These are phyloP conservation scores for Myrmecophaga tridactyla DNA, from an alignment of 2,113 vertebrate genomes.

Conservation along the genomic window DNA sequence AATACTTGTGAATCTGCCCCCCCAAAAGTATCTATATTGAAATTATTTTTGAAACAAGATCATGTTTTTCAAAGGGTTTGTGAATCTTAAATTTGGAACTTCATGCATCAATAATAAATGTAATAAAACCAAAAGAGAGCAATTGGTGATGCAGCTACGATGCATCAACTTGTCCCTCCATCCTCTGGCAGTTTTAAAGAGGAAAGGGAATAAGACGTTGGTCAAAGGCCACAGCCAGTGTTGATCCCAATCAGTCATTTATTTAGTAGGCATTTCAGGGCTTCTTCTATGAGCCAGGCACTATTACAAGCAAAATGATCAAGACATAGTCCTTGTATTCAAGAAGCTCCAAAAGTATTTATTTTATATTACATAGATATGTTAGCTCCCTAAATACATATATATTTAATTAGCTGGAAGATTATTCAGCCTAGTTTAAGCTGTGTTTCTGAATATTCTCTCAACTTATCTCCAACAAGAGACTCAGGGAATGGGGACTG, in stretches of 20 bases:
- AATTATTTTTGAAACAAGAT: slow-evolving; percentile 69
- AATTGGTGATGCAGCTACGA: too few relatives aligned
- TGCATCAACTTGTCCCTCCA: not conserved
- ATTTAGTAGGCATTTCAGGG: not conserved
- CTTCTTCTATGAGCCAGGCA: not conserved
- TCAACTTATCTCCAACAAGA: not conserved
- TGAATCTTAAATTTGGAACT: not conserved
- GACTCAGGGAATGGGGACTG: not conserved
- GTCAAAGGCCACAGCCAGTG: not conserved
- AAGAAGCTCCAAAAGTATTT: not conserved
- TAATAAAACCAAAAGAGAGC: too few relatives aligned
- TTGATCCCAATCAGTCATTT: not conserved
- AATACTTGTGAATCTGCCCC: slow-evolving; percentile 59
- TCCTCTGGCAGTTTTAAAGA: not conserved
- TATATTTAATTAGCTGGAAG: not conserved
- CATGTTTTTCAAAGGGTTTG: slow-evolving; percentile 41
- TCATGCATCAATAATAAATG: not conserved
- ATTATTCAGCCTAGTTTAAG: not conserved
- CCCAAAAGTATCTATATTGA: slow-evolving; percentile 62
- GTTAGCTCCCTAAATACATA: not conserved
- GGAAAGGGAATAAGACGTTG: not conserved
- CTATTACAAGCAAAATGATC: not conserved
- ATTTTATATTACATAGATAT: not conserved
- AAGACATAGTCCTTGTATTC: not conserved
- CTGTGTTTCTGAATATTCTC: not conserved